These are phyloP conservation scores for Nemotelus nigrinus DNA, from an alignment of 2,888 invertebrate genomes.

Conservation along the genomic window DNA sequence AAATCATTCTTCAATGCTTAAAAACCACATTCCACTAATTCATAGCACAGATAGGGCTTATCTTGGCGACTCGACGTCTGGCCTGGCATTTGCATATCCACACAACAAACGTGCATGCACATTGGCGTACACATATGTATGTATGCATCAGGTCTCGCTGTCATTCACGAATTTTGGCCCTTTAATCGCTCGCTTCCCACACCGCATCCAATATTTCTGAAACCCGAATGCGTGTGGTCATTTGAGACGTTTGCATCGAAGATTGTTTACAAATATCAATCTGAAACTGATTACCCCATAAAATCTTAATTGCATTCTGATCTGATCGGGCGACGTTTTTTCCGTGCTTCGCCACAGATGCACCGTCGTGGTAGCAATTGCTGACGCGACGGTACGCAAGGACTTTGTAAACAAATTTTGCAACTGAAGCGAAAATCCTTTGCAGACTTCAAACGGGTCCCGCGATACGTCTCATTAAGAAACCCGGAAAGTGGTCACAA, in stretches of 20 bases:
- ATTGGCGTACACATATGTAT: neutral
- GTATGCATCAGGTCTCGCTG: neutral
- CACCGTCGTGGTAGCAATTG: neutral
- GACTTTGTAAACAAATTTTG: slow-evolving; percentile 36
- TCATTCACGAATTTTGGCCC: no score
- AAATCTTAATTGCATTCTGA: slow-evolving; percentile 40
- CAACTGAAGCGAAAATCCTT: slow-evolving; percentile 42
- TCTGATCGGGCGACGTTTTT: neutral
- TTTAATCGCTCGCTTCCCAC: neutral
- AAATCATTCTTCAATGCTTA: no score
- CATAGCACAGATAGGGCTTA: neutral
- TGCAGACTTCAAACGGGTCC: neutral
- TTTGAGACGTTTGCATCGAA: slow-evolving; percentile 37
- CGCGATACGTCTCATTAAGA: slow-evolving; percentile 34
- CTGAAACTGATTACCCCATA: slow-evolving; percentile 40
- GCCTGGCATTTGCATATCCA: neutral
- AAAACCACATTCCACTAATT: no score
- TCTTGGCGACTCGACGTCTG: slow-evolving; percentile 40
- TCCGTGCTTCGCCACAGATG: neutral
- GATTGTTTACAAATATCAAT: slow-evolving; percentile 34
- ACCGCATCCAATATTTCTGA: neutral
- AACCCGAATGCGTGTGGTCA: slow-evolving; percentile 38
- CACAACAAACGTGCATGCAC: neutral
- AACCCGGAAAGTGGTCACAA: slow-evolving; percentile 26
- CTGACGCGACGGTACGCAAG: neutral